phyloP scores from a whole-genome alignment of 1,140 invertebrate species.

The Apocrypta bakeri region DNA sequence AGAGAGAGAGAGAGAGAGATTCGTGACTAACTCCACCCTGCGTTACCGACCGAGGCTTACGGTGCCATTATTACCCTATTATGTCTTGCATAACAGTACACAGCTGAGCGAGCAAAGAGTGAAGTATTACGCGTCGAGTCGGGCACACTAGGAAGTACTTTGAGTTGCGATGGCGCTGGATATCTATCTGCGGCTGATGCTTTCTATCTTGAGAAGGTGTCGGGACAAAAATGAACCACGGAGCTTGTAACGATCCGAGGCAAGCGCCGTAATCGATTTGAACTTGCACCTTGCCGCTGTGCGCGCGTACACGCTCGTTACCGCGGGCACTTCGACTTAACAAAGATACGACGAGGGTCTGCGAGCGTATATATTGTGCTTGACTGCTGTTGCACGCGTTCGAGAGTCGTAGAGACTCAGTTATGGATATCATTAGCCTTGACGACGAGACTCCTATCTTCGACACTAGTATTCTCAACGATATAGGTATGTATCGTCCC shows the following conservation, averaged over 20 bases:
- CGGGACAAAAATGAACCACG: conserved; percentile 47
- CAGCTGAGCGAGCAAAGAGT: conserved; percentile 34
- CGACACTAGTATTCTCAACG: too few relatives aligned
- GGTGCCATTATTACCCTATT: conserved; percentile 68
- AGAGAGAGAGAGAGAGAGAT: too few relatives aligned
- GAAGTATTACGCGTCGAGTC: conserved; percentile 48
- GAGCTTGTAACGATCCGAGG: conserved; percentile 45
- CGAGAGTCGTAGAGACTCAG: background rate
- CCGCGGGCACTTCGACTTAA: background rate
- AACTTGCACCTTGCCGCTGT: conserved; percentile 60
- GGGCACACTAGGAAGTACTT: conserved; percentile 26
- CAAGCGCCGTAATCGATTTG: conserved; percentile 58
- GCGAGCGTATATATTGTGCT: background rate
- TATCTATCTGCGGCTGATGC: conserved; percentile 19
- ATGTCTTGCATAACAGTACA: conserved; percentile 69
- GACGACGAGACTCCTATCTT: background rate
- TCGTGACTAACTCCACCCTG: conserved; percentile 69
- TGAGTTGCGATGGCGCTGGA: background rate
- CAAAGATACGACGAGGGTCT: background rate
- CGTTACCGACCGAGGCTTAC: conserved; percentile 55
- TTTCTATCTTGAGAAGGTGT: conserved; percentile 45
- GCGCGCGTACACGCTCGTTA: conserved; percentile 25
- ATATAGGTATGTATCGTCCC: too few relatives aligned
- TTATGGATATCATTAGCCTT: conserved; percentile 18
- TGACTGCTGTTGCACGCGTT: background rate